Conservation (phyloP, 2,797 vertebrate species). For the Neosilurus hyrtlii region DNA sequence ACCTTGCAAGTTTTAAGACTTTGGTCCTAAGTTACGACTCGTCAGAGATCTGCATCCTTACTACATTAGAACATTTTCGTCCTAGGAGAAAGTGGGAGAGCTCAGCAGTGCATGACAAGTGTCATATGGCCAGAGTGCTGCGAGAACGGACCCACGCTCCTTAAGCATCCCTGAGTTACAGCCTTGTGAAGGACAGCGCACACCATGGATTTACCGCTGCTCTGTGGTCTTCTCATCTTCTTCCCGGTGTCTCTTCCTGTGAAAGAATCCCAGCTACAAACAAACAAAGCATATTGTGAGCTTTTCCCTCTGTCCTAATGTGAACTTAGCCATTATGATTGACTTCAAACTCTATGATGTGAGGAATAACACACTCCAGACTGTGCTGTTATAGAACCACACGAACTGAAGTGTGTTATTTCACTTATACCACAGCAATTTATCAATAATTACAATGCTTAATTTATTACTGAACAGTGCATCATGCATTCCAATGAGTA, state of each 20-base stretch:
- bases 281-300: constrained; percentile 35
- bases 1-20: constrained; percentile 4
- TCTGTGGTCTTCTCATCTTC: constrained; percentile 73
- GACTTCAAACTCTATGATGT: not conserved
- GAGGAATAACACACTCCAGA: not conserved
- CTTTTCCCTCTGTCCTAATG: not conserved
- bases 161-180: constrained; percentile 65
- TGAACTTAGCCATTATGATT: not conserved
- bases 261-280: constrained; percentile 90
- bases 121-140: constrained; percentile 42
- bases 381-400: not conserved
- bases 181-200: constrained; percentile 11
- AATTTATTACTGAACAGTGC: not conserved
- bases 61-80: constrained; percentile 26
- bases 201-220: constrained; percentile 60
- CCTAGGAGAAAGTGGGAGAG: constrained; percentile 34
- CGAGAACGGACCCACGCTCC: constrained; percentile 36
- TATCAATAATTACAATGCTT: not conserved
- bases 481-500: not conserved
- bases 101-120: constrained; percentile 47
- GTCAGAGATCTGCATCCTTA: constrained; percentile 25
- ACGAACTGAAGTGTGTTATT: not conserved
- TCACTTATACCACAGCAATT: not conserved
- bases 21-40: constrained; percentile 29
- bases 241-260: constrained; percentile 71